Conservation (phyloP, 2,113 vertebrate genomes). For the Apistogramma diplotaenia region DNA sequence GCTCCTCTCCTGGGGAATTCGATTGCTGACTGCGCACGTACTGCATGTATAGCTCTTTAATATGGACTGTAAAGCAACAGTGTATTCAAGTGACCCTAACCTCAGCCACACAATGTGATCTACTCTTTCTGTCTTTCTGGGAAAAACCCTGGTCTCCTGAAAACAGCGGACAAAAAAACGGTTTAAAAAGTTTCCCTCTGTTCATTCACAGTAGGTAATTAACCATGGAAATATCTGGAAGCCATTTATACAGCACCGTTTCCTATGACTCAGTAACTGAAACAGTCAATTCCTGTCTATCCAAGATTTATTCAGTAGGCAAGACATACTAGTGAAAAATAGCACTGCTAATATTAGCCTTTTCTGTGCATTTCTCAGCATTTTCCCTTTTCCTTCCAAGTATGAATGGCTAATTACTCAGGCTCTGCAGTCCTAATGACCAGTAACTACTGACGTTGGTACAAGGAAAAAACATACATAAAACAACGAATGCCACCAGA, state of each 20-base stretch:
- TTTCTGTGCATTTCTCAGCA: conserved; percentile 1
- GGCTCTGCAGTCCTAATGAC: not conserved
- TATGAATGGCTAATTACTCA: conserved; percentile 15
- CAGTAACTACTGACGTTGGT: not conserved
- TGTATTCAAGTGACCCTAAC: conserved; percentile 42
- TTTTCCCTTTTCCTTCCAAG: not conserved
- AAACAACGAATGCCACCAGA: conserved; percentile 9
- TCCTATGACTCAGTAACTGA: conserved; percentile 61
- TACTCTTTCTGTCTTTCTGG: conserved; percentile 31
- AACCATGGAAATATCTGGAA: conserved; percentile 70
- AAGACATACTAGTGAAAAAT: conserved; percentile 32
- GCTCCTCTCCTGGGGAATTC: conserved; percentile 50
- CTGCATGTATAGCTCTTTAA: conserved; percentile 52
- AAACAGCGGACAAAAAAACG: conserved; percentile 54
- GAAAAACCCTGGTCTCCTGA: conserved; percentile 43
- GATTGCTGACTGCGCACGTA: conserved; percentile 63
- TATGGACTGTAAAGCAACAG: conserved; percentile 44
- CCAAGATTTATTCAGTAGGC: conserved; percentile 32
- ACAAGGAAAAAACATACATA: not conserved
- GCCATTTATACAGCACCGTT: conserved; percentile 56
- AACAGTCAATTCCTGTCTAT: conserved; percentile 51
- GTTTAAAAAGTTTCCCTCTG: conserved; percentile 61
- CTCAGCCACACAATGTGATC: conserved; percentile 28
- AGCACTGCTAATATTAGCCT: conserved; percentile 7
- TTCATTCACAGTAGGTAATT: conserved; percentile 70